These are phyloP conservation scores for Oeneis ivallda DNA, from an alignment of 2,888 invertebrate genomes.

Conservation along the genomic window DNA sequence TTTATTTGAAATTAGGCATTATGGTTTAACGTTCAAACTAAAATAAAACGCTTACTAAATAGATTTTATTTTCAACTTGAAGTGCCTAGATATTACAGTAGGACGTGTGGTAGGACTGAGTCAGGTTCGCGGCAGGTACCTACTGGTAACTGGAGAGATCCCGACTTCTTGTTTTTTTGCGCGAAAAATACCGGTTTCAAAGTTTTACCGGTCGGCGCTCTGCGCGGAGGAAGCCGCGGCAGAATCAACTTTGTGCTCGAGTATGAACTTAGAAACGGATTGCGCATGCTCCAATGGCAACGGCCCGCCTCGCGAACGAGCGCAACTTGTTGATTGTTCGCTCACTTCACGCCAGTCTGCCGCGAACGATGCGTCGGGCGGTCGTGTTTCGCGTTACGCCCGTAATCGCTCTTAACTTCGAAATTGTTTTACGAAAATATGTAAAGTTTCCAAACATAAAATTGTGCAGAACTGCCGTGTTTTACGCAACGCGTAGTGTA, in stretches of 20 bases:
- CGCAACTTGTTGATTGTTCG: conserved; percentile 79
- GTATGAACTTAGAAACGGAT: conserved; percentile 68
- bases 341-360: conserved; percentile 74
- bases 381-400: conserved; percentile 63
- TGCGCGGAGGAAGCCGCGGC: conserved; percentile 40
- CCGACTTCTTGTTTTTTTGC: conserved; percentile 67
- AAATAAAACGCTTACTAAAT: neutral
- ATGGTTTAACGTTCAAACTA: too few relatives aligned
- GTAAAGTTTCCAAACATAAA: conserved; percentile 74
- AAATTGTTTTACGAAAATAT: conserved; percentile 77
- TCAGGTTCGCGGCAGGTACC: conserved; percentile 43
- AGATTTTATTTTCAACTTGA: conserved; percentile 26
- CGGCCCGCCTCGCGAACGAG: conserved; percentile 67
- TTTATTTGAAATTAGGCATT: too few relatives aligned
- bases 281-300: conserved; percentile 72
- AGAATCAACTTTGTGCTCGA: conserved; percentile 61
- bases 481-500: conserved; percentile 57
- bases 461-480: conserved; percentile 60
- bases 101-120: conserved; percentile 32
- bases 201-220: conserved; percentile 50
- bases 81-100: conserved; percentile 48
- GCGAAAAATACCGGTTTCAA: conserved; percentile 73
- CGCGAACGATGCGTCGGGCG: conserved; percentile 74
- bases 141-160: conserved; percentile 46
- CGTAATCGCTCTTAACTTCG: conserved; percentile 70